These are phyloP conservation scores for Drosophila mimica DNA, from an alignment of 2,888 invertebrate species.

Conservation along the genomic window DNA sequence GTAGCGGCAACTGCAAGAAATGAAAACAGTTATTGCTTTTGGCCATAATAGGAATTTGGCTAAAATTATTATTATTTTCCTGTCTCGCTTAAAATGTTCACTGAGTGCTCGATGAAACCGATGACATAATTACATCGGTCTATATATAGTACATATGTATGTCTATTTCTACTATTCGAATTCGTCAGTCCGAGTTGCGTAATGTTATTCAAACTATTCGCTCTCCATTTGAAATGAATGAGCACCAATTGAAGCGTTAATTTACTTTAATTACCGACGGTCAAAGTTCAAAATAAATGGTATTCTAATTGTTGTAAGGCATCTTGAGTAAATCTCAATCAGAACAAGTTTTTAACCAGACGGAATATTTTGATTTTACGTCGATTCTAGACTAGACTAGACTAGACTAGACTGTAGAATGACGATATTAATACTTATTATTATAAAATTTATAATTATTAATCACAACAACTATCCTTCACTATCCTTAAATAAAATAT, in stretches of 20 bases:
- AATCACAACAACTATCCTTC: no score
- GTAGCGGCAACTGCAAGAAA: slow-evolving; percentile 86
- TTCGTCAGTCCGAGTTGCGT: slow-evolving; percentile 20
- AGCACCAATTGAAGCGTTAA: slow-evolving; percentile 70
- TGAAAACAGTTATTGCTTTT: slow-evolving; percentile 16
- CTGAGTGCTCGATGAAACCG: slow-evolving; percentile 8
- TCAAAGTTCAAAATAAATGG: slow-evolving; percentile 64
- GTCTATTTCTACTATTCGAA: slow-evolving; percentile 26
- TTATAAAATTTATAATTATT: neutral
- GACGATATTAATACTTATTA: neutral
- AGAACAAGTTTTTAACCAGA: neutral
- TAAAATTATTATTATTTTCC: neutral
- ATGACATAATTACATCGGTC: slow-evolving; percentile 64
- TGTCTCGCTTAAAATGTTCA: slow-evolving; percentile 46
- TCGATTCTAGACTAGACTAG: neutral
- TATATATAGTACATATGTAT: slow-evolving; percentile 32
- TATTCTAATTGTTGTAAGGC: slow-evolving; percentile 16
- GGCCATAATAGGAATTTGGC: slow-evolving; percentile 8
- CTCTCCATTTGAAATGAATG: slow-evolving; percentile 37
- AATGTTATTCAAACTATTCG: slow-evolving; percentile 8
- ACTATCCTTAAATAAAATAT: no score
- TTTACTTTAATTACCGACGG: slow-evolving; percentile 70
- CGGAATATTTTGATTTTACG: neutral
- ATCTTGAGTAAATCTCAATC: slow-evolving; percentile 5
- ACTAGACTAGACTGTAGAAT: neutral